Percentiles rank a stretch among this genome's conserved stretches.
Conservation (phyloP, 2,888 invertebrate genomes). For the Chrysopilus asiliformis region DNA sequence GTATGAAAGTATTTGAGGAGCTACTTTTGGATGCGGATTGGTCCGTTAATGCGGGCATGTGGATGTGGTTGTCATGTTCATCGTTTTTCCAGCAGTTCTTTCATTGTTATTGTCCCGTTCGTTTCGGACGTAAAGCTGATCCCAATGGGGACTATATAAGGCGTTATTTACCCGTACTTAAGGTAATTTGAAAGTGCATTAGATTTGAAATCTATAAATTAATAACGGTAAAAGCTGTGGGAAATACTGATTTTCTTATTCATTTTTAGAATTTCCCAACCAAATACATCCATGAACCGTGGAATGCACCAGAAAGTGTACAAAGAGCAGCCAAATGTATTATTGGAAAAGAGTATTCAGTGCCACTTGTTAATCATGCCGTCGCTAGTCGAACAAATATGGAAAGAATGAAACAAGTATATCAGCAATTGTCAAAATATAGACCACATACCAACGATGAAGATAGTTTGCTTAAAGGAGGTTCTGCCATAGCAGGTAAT, state of each 20-base stretch:
- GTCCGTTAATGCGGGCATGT: constrained; percentile 80
- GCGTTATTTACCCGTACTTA: constrained; percentile 34
- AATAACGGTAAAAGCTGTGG: too few species aligned
- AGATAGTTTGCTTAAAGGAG: constrained; percentile 11
- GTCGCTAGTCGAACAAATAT: constrained; percentile 60
- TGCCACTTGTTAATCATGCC: constrained; percentile 70
- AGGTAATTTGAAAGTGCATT: constrained; percentile 13
- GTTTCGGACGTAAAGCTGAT: constrained; percentile 70
- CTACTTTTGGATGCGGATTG: constrained; percentile 70
- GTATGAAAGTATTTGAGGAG: constrained; percentile 78
- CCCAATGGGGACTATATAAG: constrained; percentile 80
- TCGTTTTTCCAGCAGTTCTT: constrained; percentile 82
- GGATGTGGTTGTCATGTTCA: constrained; percentile 82
- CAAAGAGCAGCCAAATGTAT: constrained; percentile 63
- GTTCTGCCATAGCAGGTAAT: constrained; percentile 13
- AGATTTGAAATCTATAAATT: too few species aligned
- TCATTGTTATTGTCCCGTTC: constrained; percentile 71
- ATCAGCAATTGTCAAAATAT: constrained; percentile 55
- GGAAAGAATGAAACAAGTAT: constrained; percentile 74
- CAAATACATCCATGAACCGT: constrained; percentile 75
- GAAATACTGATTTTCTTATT: too few species aligned
- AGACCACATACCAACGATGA: constrained; percentile 22
- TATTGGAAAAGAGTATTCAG: constrained; percentile 67
- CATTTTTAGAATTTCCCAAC: constrained; percentile 64
- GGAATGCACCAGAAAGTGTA: constrained; percentile 64